Base-by-base conservation (phyloP, 2,113 vertebrate genomes). In the Pelecanoides urinatrix region DNA sequence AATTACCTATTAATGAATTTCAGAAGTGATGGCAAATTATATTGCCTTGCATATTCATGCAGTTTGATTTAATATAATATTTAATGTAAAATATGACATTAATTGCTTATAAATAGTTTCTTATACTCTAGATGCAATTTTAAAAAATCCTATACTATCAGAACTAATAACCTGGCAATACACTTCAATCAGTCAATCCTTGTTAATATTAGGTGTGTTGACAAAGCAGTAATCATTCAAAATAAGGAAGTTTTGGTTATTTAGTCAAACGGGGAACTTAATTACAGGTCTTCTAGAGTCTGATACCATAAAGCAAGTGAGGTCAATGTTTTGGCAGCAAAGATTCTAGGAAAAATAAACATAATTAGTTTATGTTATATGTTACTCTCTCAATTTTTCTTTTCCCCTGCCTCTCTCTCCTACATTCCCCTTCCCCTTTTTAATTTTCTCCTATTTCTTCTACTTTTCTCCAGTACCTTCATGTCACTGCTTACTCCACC, bases 1-100 rank as follows among this genome's bases (percentile, higher is more conserved):
- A 92, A 95, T 70, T 74, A 83, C 50, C 81, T 92, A 84, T 96
- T 97, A 94, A 89, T 11, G 92, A 93, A 90, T 96, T 97, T 96
- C 90, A 90, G 80, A 95, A 93, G 83, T 85, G 88, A 15, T 78
- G 72, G 76, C n/a, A 88, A 96, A 96, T 96, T 95, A 73, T 53
- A 94, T 83, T 61, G 78, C 55, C 85, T 90, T 96, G 88, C 92
- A 91, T 94, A 94, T 96, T 96, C 86, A 96, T 92, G 72, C 62
- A 59, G 59, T 88, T 95, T 95, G 75, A 94, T 86, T 95, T 92
- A 97, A 95, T 94, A 58, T 80, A 72, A 47, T 86, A 45, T 94
- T 92, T 96, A 93, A 97, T 81, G 59, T 52, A 92, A 96, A 96
- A 91, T 61, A 67, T 61, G 88, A 67, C 47, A 86, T 95, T 96